Conservation (phyloP, 2,888 invertebrate genomes). For the Aporophyla nigra region DNA sequence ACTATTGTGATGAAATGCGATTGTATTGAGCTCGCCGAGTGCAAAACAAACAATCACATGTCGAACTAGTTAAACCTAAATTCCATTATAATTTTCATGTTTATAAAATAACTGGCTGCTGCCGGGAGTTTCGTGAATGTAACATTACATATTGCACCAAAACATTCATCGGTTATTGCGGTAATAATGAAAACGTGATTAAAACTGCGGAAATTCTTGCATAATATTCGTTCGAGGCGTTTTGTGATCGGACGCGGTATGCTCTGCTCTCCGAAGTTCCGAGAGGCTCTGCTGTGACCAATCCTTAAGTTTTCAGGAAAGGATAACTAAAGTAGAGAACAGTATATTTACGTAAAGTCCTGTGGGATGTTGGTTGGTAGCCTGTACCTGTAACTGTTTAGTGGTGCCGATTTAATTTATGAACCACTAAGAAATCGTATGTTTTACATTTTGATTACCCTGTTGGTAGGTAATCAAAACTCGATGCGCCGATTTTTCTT, state of each 20-base stretch:
- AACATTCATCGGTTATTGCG: constrained; percentile 4
- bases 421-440: no score
- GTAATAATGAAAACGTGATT: constrained; percentile 8
- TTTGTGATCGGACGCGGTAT: neutral
- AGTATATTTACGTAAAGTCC: neutral
- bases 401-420: no score
- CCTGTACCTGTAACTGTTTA: neutral
- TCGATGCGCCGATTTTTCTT: neutral
- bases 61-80: constrained; percentile 8
- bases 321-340: neutral
- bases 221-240: neutral
- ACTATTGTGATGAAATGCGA: constrained; percentile 17
- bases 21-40: constrained; percentile 12
- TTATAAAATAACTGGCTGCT: constrained; percentile 36
- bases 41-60: constrained; percentile 28
- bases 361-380: neutral
- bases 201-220: neutral
- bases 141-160: constrained; percentile 31
- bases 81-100: constrained; percentile 47
- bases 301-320: neutral
- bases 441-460: no score
- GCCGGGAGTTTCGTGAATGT: constrained; percentile 16
- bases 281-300: neutral
- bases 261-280: neutral
- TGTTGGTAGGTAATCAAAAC: no score